Conservation (phyloP, 2,888 invertebrate genomes). For the Campoletis raptor region DNA sequence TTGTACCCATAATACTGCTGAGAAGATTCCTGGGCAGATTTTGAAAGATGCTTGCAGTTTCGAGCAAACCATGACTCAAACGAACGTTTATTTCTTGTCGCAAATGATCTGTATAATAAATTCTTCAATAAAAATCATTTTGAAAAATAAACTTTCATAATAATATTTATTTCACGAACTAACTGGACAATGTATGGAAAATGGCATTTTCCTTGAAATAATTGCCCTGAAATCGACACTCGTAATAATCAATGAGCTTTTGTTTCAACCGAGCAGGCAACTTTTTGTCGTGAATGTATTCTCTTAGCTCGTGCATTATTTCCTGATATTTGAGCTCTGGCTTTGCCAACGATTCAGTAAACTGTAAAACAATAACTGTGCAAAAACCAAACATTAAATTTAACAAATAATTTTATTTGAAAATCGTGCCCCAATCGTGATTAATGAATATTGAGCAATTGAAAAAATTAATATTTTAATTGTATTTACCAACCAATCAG, state of each 20-base stretch:
- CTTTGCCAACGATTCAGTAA: slow-evolving; percentile 83
- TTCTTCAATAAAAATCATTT: not conserved
- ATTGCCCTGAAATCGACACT: slow-evolving; percentile 87
- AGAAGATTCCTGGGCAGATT: slow-evolving; percentile 77
- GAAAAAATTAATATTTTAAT: not conserved
- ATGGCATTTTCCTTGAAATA: slow-evolving; percentile 87
- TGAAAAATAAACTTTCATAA: slow-evolving; percentile 13
- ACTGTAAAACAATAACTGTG: slow-evolving; percentile 84
- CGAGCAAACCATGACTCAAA: slow-evolving; percentile 78
- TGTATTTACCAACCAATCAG: slow-evolving; percentile 75
- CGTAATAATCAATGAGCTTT: slow-evolving; percentile 87
- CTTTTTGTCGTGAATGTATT: slow-evolving; percentile 87
- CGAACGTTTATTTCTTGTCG: slow-evolving; percentile 80
- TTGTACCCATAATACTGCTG: slow-evolving; percentile 78
- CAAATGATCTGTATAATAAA: slow-evolving; percentile 73
- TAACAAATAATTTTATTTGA: not conserved
- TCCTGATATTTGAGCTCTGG: slow-evolving; percentile 85
- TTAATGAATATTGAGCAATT: not conserved
- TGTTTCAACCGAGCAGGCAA: slow-evolving; percentile 86
- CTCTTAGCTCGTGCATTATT: slow-evolving; percentile 86
- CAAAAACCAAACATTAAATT: slow-evolving; percentile 43
- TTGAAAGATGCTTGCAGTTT: slow-evolving; percentile 78
- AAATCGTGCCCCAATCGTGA: not conserved
- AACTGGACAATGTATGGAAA: slow-evolving; percentile 86
- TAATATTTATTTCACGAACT: slow-evolving; percentile 25